Base-by-base conservation (phyloP, 2,797 vertebrate genomes). In the Microctenopoma steveboyesi region DNA sequence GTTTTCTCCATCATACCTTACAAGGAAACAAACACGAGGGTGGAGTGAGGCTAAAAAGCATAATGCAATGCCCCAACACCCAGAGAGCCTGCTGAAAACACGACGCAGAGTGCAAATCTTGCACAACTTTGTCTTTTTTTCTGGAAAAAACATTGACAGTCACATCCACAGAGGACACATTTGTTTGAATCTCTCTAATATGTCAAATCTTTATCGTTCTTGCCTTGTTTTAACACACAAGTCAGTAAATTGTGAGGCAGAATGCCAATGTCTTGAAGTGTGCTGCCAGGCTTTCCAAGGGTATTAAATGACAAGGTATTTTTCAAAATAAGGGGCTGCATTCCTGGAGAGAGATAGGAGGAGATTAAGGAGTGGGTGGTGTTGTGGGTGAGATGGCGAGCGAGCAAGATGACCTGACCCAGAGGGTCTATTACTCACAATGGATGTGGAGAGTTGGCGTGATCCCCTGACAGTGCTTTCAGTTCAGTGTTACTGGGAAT, bases 281-380 rank as follows among this genome's bases (percentile, higher is more conserved):
- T 73, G 78, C 71, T 72, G 78, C 53, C 18, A 81, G 76, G 74
- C 78, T 90, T 89, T 92, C 92, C 91, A 92, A 92, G 90, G 90
- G 90, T 92, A 94, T 92, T 92, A 91, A 86, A 87, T 92, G 91
- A 93, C 89, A 90, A 91, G 75, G 82, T 90, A 91, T 89, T 90
- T 90, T 86, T 89, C 83, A 92, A 91, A 91, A 92, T 90, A 89
- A 90, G 87, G 85, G 88, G 65, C 89, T 74, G 83, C 91, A 92
- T 94, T 94, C 92, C 91, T 88, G 82, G 62, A 65, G 77, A 86
- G 84, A 93, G 92, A 94, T 92, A 92, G 87, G 88, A 87, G 84
- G 80, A 90, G 90, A 93, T 93, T 91, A 91, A 82, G 86, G 74
- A 78, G 81, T 16, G 49, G 60, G 84, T 69, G 64, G 68, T 52